These are phyloP conservation scores for Clostera curtula DNA, from an alignment of 2,888 invertebrate species.

Conservation along the genomic window DNA sequence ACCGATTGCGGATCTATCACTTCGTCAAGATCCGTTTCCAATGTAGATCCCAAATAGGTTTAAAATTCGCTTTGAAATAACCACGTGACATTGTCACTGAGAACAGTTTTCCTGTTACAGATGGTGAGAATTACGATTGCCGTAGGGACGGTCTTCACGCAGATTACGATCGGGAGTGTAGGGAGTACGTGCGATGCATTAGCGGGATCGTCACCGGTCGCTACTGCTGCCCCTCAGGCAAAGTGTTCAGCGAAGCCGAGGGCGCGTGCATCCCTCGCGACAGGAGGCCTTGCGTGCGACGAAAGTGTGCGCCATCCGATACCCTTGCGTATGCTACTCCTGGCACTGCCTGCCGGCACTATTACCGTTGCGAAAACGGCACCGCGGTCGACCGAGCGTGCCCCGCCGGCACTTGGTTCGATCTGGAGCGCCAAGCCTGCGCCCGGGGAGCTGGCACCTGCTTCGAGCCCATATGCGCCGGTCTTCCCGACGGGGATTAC, in stretches of 20 bases:
- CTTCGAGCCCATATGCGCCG: slow-evolving; percentile 76
- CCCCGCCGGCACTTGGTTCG: slow-evolving; percentile 72
- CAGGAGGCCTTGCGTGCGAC: slow-evolving; percentile 51
- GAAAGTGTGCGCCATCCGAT: slow-evolving; percentile 49
- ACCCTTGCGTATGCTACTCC: slow-evolving; percentile 68
- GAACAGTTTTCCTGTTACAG: slow-evolving; percentile 41
- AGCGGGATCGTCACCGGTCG: slow-evolving; percentile 39
- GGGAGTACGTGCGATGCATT: slow-evolving; percentile 59
- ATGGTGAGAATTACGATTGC: slow-evolving; percentile 39
- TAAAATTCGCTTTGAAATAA: too few relatives aligned
- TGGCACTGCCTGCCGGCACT: slow-evolving; percentile 72
- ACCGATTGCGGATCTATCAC: slow-evolving; percentile 1
- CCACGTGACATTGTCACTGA: too few relatives aligned
- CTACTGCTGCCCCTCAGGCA: slow-evolving; percentile 52
- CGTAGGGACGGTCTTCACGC: slow-evolving; percentile 57
- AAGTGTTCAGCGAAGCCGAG: slow-evolving; percentile 56
- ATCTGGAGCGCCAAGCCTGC: slow-evolving; percentile 69
- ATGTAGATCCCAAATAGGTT: too few relatives aligned
- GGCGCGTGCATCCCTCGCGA: slow-evolving; percentile 55
- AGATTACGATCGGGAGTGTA: slow-evolving; percentile 59
- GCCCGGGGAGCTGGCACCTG: slow-evolving; percentile 71
- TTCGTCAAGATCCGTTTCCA: background rate
- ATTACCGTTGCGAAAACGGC: slow-evolving; percentile 73
- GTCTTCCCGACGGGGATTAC: slow-evolving; percentile 72
- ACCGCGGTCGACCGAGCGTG: slow-evolving; percentile 64